Base-by-base conservation (phyloP, 2,888 invertebrate genomes). In the Pandemis corylana region DNA sequence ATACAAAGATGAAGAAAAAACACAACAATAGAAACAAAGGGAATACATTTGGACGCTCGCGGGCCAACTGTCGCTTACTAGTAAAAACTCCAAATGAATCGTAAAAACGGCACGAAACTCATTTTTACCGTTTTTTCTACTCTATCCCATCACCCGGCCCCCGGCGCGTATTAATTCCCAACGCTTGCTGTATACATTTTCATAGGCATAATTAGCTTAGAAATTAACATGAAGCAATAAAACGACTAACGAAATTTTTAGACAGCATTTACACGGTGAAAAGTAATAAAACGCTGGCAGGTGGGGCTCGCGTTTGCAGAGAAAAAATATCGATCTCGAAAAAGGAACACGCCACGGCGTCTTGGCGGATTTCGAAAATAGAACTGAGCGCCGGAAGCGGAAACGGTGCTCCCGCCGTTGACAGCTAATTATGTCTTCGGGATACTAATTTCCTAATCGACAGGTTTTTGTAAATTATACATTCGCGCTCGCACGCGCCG, bases 151-250 rank as follows among this genome's bases (percentile, higher is more conserved):
- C 86, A 88, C 86, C 84, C 87, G 90, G 88, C 87, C 90, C 92
- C 91, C 88, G 85, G 82, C 83, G 84, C 78, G 86, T 91, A 93
- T 93, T 93, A 94, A 93, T 93, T 92, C 87, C 86, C 88, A 88
- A 85, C 88, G 84, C 84, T 85, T 80, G 84, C 86, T 91, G 92
- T 91, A 93, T 94, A 93, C 85, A 94, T 93, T 93, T 93, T 93
- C 94, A 91, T 93, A 90, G 92, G 88, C 90, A 91, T 94, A 93
- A 94, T 94, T 94, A 94, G 88, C 87, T 93, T 91, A 90, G 90
- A 90, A 94, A 94, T 94, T 94, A 94, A 93, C 94, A 94, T 94
- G 93, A 89, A 86, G 89, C 87, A 87, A 93, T 94, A 94, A 94
- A 94, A 88, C 89, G 85, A 83, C 87, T 90, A 93, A 94, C 93